Evolutionary conservation across 2,888 invertebrate species (phyloP), one percentile per base, ranked within the genome.

Genomic region (Phortica magna): DNA sequence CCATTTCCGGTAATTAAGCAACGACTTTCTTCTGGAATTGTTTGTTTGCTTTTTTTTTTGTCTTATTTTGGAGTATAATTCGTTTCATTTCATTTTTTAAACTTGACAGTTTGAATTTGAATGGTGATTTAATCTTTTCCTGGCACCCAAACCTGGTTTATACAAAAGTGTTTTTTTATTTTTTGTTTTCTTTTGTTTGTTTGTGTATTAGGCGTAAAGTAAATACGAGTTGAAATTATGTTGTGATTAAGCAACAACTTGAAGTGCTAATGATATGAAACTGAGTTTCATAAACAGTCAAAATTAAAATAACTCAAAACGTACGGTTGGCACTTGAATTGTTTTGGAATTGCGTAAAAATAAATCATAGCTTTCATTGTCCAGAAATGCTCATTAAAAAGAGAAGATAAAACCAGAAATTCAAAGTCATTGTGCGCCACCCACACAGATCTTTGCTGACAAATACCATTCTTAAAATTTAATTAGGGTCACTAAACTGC

Each of bases 1-100:
- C 79, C 83, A 83, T 85, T 88, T 88, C 88, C 88, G 88, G 88
- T 79, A 88, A 88, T 88, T 88, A 87, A 84, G 80, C 81, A 79
- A 81, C 83, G 74, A 76, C 53, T 59, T 75, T 67, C 53, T 53
- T 22, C 7, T 31, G 2, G 14, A 7, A 1, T 31, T 17, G 42
- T 9, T 19, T 67, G n/a, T 67, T 39, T 17, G 39, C 7, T n/a
- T 17, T 42, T 41, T n/a, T 39, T 14, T 67, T 17, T 67, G 67
- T 7, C 12, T 31, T 31, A 9, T 17, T 67, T 31, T 67, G 12
- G n/a, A 42, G 14, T 41, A 14, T 67, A 42, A n/a, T 70, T 17
- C 48, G 17, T 19, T 72, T 72, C 31, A 57, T 22, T 31, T 39
- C 57, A 55, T 55, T 31, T 48, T 48, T 14, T 48, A 48, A 41